A percentile compares a stretch with the other conserved stretches of the same genome.
These are phyloP conservation scores for Thaumatotibia leucotreta DNA, from an alignment of 1,140 invertebrate species.

Conservation along the genomic window DNA sequence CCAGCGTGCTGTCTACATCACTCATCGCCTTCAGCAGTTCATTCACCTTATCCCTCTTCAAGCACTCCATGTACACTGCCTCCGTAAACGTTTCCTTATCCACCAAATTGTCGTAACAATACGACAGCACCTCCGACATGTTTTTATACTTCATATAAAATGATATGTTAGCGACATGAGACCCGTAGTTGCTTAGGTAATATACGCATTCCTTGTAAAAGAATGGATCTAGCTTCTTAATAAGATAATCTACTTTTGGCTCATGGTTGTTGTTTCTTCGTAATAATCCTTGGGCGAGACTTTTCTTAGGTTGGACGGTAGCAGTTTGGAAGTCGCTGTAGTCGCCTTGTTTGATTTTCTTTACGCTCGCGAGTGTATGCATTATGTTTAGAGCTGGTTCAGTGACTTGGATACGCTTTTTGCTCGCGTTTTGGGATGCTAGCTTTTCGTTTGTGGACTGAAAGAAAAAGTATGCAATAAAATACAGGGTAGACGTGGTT, in stretches of 20 bases:
- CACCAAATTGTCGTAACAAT: slow-evolving; percentile 80
- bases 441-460: slow-evolving; percentile 65
- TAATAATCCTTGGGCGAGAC: slow-evolving; percentile 44
- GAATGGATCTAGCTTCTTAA: slow-evolving; percentile 72
- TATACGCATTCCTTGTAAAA: slow-evolving; percentile 85
- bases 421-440: slow-evolving; percentile 51
- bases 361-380: slow-evolving; percentile 75
- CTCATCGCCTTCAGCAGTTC: slow-evolving; percentile 79
- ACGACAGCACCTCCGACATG: slow-evolving; percentile 78
- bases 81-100: slow-evolving; percentile 83
- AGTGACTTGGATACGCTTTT: slow-evolving; percentile 69
- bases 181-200: slow-evolving; percentile 85
- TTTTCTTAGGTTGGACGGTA: slow-evolving; percentile 45
- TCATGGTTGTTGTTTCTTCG: slow-evolving; percentile 56
- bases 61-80: slow-evolving; percentile 80
- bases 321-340: slow-evolving; percentile 72
- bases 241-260: slow-evolving; percentile 47
- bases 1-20: slow-evolving; percentile 78
- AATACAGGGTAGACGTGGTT: too few species aligned
- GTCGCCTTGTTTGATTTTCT: slow-evolving; percentile 76
- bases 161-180: slow-evolving; percentile 80
- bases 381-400: slow-evolving; percentile 79
- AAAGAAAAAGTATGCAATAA: too few species aligned
- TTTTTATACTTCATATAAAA: slow-evolving; percentile 83
- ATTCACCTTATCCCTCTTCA: slow-evolving; percentile 80